Conservation (phyloP, 1,140 invertebrate species). For the Dendroctonus valens region DNA sequence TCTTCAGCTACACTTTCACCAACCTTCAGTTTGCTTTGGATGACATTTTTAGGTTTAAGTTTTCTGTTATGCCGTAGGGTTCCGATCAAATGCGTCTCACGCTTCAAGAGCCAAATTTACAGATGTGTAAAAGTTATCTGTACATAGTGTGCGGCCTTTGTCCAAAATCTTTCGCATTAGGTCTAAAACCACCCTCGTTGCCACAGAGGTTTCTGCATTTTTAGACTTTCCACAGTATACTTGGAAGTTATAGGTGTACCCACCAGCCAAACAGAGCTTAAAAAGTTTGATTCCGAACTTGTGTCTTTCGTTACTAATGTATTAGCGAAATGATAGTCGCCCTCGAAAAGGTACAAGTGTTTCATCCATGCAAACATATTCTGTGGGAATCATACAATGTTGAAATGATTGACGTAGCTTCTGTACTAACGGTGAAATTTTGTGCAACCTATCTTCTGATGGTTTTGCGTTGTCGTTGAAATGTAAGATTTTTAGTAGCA, state of each 20-base stretch:
- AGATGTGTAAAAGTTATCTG: conserved; percentile 51
- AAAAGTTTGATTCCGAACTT: conserved; percentile 23
- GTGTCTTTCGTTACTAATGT: too few species aligned
- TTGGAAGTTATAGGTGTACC: conserved; percentile 47
- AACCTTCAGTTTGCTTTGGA: conserved; percentile 21
- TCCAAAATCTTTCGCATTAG: conserved; percentile 37
- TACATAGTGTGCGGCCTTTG: conserved; percentile 45
- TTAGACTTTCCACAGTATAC: conserved; percentile 46
- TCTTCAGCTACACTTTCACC: conserved; percentile 19
- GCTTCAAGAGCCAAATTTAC: conserved; percentile 44
- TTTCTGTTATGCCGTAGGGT: conserved; percentile 42
- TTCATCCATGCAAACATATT: too few species aligned
- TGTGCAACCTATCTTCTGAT: too few species aligned
- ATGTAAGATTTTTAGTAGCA: too few species aligned
- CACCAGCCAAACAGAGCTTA: conserved; percentile 47
- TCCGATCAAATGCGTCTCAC: conserved; percentile 46
- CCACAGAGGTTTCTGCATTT: neutral
- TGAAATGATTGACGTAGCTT: too few species aligned
- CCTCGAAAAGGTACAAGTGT: too few species aligned
- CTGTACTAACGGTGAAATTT: too few species aligned
- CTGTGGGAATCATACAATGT: too few species aligned
- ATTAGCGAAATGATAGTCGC: too few species aligned
- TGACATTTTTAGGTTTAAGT: conserved; percentile 38
- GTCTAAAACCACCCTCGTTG: conserved; percentile 37
- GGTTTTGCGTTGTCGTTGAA: too few species aligned